Evolutionary conservation across 2,113 vertebrate genomes (phyloP).

Genomic region (Odocoileus virginianus): DNA sequence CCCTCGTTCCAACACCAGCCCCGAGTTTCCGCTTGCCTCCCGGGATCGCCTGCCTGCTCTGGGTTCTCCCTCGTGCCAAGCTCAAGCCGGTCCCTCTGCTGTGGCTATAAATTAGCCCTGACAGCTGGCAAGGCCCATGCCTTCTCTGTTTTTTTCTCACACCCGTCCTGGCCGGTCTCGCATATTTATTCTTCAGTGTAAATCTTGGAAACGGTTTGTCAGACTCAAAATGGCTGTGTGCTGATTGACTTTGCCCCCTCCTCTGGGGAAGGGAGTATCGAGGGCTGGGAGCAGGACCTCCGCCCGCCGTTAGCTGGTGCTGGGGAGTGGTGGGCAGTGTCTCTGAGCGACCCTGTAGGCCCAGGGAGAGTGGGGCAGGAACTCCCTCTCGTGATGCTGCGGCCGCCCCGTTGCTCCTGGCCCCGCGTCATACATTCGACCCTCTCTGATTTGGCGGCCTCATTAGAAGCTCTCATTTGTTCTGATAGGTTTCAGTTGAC

Average conservation of each 20-base stretch:
- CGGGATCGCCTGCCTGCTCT: accelerated
- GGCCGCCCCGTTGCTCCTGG: accelerated
- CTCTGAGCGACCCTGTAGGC: accelerated
- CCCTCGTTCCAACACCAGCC: background rate
- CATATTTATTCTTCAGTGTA: accelerated
- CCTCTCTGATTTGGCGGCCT: background rate
- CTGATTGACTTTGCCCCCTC: accelerated
- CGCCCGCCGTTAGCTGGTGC: accelerated
- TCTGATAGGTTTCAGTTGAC: background rate
- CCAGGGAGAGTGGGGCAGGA: accelerated
- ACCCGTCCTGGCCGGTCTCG: accelerated
- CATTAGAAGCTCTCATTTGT: accelerated
- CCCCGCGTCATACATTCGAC: accelerated
- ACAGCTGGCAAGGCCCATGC: accelerated
- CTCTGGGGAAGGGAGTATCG: background rate
- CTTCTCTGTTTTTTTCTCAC: accelerated
- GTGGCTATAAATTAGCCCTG: background rate
- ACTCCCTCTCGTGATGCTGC: accelerated
- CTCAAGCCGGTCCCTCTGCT: accelerated
- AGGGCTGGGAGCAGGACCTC: accelerated
- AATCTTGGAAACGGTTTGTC: background rate
- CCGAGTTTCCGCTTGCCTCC: background rate
- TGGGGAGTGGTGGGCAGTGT: accelerated
- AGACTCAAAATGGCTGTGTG: accelerated
- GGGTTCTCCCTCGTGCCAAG: accelerated